A percentile compares a stretch with the other conserved stretches of the same genome.
phyloP scores from a whole-genome alignment of 2,113 vertebrate genomes.

The Spea multiplicata region DNA sequence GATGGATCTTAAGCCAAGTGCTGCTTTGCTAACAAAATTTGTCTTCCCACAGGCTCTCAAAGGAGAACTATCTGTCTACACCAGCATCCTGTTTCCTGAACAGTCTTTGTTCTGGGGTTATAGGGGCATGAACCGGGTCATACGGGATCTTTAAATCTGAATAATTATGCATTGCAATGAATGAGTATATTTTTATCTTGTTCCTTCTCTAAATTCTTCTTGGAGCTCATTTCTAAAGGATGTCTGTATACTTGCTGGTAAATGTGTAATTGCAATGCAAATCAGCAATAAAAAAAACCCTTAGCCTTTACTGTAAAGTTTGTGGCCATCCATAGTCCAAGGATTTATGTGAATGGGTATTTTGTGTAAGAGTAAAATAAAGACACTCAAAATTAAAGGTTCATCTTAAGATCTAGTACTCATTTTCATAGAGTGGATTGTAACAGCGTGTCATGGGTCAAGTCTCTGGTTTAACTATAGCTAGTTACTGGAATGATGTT shows the following conservation, averaged over 20 bases:
- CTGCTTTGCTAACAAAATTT: not conserved
- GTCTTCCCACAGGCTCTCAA: not conserved
- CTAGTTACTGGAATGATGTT: too few species aligned
- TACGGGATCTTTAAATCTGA: not conserved
- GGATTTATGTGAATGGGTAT: too few species aligned
- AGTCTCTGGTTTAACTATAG: too few species aligned
- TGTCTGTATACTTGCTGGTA: not conserved
- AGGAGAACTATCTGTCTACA: not conserved
- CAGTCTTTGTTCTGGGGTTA: not conserved
- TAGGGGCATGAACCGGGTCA: not conserved
- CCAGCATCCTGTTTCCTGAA: not conserved
- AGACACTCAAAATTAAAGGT: too few species aligned
- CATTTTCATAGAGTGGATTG: too few species aligned
- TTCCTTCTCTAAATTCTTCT: not conserved
- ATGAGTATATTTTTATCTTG: not conserved
- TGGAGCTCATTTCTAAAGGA: not conserved
- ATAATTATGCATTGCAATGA: not conserved
- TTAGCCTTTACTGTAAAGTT: not conserved
- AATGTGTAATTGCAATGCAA: not conserved
- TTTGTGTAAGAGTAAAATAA: too few species aligned
- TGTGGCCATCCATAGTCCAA: not conserved
- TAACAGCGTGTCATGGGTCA: too few species aligned
- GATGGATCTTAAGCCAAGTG: not conserved
- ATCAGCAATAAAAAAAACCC: not conserved
- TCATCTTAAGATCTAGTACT: too few species aligned